A percentile compares a stretch with the other conserved stretches of the same genome.
phyloP scores from a whole-genome alignment of 92 coral and sea anemone species.

The Zoanthus sociatus region DNA sequence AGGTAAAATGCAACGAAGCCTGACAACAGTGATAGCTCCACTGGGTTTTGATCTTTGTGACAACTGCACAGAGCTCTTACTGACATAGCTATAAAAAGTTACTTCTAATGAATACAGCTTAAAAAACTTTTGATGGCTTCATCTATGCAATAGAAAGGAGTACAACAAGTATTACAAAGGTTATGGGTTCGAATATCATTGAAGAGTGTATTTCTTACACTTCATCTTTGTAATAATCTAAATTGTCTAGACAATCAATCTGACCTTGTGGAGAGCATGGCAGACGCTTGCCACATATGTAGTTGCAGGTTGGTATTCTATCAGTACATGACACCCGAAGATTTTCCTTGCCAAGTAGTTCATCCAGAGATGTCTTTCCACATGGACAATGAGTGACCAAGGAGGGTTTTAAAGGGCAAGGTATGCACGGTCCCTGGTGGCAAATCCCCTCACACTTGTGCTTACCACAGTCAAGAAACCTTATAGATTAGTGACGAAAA shows the following conservation, averaged over 20 bases:
- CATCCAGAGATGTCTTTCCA: conserved; percentile 77
- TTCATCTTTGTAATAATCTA: background rate
- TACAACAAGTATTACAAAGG: too few relatives aligned
- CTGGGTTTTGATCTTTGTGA: too few relatives aligned
- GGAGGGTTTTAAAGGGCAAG: conserved; percentile 82
- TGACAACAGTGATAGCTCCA: too few relatives aligned
- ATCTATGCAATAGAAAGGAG: too few relatives aligned
- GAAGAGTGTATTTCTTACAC: background rate
- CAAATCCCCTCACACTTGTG: conserved; percentile 85
- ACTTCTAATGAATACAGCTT: too few relatives aligned
- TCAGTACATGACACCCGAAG: conserved; percentile 85
- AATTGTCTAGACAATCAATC: background rate
- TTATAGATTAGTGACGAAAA: conserved; percentile 52
- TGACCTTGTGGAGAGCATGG: conserved; percentile 78
- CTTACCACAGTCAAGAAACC: conserved; percentile 92
- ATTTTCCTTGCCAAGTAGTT: conserved; percentile 69
- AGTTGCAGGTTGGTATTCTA: conserved; percentile 85
- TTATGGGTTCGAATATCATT: too few relatives aligned
- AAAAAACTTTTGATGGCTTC: too few relatives aligned
- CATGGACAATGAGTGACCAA: conserved; percentile 85
- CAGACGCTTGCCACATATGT: conserved; percentile 71
- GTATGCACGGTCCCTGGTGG: conserved; percentile 74
- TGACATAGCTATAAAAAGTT: too few relatives aligned
- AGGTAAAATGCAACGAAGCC: too few relatives aligned
- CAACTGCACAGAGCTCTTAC: too few relatives aligned